Evolutionary conservation across 2,888 invertebrate species (phyloP), one percentile per base, ranked within the genome.

Genomic region (Byasa hedistus): DNA sequence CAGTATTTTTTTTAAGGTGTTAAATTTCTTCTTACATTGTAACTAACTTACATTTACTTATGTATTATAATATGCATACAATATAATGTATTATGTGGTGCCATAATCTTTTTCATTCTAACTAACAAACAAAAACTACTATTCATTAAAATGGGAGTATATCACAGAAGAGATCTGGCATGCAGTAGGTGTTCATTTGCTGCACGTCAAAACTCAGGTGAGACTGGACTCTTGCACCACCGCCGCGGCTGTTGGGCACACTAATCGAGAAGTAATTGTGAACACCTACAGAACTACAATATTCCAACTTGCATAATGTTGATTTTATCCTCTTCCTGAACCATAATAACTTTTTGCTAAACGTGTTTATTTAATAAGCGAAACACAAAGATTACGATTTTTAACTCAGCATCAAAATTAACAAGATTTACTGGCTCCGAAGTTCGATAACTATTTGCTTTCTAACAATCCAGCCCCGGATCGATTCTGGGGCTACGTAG

Each of bases 201-300:
- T 44, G 52, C 58, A 36, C n/a, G 32, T 39, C 58, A 54, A 39
- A 59, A 59, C 54, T 8, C 54, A 24, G 52, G 15, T 58, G 36
- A 57, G 52, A 64, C 12, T 51, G 57, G 12, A 27, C 32, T 52
- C 21, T 59, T 27, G 58, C 58, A 39, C 51, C 36, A 64, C 23
- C 24, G 48, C 22, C 32, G 27, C 48, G 8, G 32, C 44, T n/a
- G 32, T 15, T 52, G 10, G 23, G 39, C 51, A 57, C 51, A 57
- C 44, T 23, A 57, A 64, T 64, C 23, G 57, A 64, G 32, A 57
- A 57, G 52, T 58, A 64, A 58, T 64, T 58, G 58, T 54, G n/a
- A 58, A 58, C 52, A 39, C 21, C 52, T 17, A 7, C 32, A 21
- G 24, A n/a, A 54, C 51, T 7, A 59, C 4, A 32, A 21, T n/a